These are phyloP conservation scores for Origma solitaria DNA, from an alignment of 2,113 vertebrate genomes.

Conservation along the genomic window DNA sequence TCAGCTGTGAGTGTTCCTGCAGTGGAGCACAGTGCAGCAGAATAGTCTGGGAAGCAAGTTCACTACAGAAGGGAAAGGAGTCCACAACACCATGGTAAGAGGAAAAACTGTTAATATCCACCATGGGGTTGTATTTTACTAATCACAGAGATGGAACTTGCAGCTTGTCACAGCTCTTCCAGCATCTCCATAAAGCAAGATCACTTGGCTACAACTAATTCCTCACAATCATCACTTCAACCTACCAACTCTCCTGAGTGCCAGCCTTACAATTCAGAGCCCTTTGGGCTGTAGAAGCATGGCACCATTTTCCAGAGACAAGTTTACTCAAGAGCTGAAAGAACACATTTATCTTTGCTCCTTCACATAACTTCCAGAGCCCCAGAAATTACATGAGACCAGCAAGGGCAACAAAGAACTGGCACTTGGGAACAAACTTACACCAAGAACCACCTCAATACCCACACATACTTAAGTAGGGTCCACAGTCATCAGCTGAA, in stretches of 20 bases:
- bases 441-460: background rate
- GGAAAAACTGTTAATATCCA: background rate
- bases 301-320: background rate
- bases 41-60: background rate
- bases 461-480: background rate
- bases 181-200: background rate
- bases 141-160: background rate
- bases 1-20: background rate
- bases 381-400: background rate
- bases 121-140: background rate
- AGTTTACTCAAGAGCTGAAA: background rate
- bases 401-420: background rate
- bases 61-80: background rate
- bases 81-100: fast-evolving
- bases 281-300: background rate
- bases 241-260: background rate
- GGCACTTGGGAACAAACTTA: background rate
- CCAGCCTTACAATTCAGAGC: background rate
- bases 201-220: background rate
- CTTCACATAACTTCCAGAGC: background rate
- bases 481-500: background rate
- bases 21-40: background rate
- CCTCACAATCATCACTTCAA: background rate
- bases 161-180: background rate
- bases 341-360: background rate